Base-by-base conservation (phyloP, 2,113 vertebrate genomes). In the Atlantisia rogersi region DNA sequence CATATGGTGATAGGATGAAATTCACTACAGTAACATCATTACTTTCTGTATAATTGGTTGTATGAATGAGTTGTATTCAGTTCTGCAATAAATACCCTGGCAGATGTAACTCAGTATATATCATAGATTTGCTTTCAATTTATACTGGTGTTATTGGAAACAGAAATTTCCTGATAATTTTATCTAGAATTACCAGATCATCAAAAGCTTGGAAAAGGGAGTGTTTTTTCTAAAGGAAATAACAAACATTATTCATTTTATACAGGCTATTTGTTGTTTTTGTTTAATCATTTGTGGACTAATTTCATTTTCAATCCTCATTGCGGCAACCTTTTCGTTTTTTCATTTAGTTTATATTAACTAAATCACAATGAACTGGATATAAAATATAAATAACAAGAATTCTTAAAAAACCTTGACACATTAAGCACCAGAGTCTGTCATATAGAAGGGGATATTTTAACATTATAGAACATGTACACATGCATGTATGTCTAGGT, bases 1-100 rank as follows among this genome's bases (percentile, higher is more conserved):
- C 95, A 95, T 91, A 92, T 95, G 89, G 74, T 29, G 16, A 86
- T 40, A 88, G 15, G 29, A 78, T n/a, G 16, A 93, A 90, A 88
- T 75, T 70, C 11, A 35, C 24, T 40, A 10, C 12, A 62, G 88
- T 93, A 91, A 3, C 24, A 65, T 59, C 5, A 70, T 77, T 85
- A 60, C 78, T 93, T 92, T 78, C 32, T 90, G 4, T 55, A 75
- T 83, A 94, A 78, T 83, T 86, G 28, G 9, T 32, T 78, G 13
- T 48, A 70, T 59, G 86, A 76, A 78, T 86, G 8, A 92, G 20
- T 70, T 21, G 20, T 74, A 90, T 78, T 86, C 0, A 1, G 10
- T 70, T 88, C 64, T 53, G 50, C 86, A 88, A 81, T 25, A 88
- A 80, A 76, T 74, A 52, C 20, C 42, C 9, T 29, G 46, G 22